Evolutionary conservation across 2,113 vertebrate genomes (phyloP).

Genomic region (Arenaria interpres): DNA sequence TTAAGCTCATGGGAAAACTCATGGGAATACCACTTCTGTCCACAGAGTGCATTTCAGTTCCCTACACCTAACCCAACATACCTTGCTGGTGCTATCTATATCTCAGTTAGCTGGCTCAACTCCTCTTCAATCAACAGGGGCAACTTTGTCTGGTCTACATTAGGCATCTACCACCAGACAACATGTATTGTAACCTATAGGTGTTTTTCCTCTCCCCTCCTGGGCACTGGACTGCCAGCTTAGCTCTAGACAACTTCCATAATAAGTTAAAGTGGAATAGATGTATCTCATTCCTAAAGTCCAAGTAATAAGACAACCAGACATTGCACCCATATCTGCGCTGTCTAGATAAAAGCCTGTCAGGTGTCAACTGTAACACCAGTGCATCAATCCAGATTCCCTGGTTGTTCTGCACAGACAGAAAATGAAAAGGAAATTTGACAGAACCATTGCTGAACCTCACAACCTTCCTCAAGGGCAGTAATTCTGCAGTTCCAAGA

Average conservation of each 20-base stretch:
- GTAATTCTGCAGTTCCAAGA: background rate
- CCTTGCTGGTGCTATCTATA: background rate
- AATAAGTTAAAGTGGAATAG: background rate
- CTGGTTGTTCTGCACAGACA: background rate
- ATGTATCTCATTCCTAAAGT: background rate
- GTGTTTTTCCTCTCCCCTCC: background rate
- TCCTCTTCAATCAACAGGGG: background rate
- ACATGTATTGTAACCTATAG: background rate
- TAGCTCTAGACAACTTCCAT: background rate
- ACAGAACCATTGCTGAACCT: background rate
- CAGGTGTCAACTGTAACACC: background rate
- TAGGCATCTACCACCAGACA: background rate
- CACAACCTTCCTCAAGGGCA: background rate
- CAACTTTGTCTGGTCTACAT: background rate
- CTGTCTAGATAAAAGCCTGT: background rate
- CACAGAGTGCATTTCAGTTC: background rate
- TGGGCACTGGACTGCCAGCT: background rate
- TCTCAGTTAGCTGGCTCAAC: background rate
- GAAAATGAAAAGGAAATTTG: background rate
- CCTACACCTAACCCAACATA: background rate
- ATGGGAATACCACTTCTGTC: background rate
- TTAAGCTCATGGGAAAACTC: background rate
- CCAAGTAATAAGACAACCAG: background rate
- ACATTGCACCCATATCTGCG: background rate
- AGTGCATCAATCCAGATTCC: background rate